Base-by-base conservation (phyloP, 2,888 invertebrate species). In the Chironomus riparius region DNA sequence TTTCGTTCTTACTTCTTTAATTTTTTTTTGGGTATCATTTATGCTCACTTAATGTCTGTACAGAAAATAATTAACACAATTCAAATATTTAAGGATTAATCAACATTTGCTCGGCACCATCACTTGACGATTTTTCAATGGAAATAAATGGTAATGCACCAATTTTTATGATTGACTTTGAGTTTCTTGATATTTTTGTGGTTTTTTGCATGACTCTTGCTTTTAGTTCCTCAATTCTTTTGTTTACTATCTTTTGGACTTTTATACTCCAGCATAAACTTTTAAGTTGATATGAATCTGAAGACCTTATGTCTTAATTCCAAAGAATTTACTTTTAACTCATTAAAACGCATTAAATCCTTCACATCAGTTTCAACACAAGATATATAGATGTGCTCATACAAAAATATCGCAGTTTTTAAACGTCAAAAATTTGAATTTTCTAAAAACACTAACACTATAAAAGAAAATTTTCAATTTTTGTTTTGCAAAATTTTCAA, bases 91-190 rank as follows among this genome's bases (percentile, higher is more conserved):
- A 68, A 77, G 77, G 77, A 68, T 15, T 69, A 28, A 72, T 72
- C 70, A 70, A 76, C 78, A 77, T 78, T 77, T 80, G 79, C 77
- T 79, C 82, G 77, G 82, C 85, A 78, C 83, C 85, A 79, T 83
- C 82, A 80, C 84, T 86, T 80, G 84, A 85, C 81, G 86, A 86
- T 82, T 85, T 84, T 80, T 81, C 82, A 78, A 82, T 85, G 85
- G 86, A 86, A 80, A 79, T 83, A 80, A 83, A 82, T 81, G 86
- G 85, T 86, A 86, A 86, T 83, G 85, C 81, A 80, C 78, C 77
- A 78, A 24, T 28, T 28, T 28, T 28, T 24, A 24, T 24, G 72
- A n/a, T 69, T 18, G 7, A 70, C 50, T 15, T 38, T 18, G 18
- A 56, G 56, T 18, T 18, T 7, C 15, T n/a, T 56, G 15, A 56